Evolutionary conservation across 1,140 invertebrate species (phyloP), one percentile per base, ranked within the genome.

Genomic region (Drosophila nigrodunni): DNA sequence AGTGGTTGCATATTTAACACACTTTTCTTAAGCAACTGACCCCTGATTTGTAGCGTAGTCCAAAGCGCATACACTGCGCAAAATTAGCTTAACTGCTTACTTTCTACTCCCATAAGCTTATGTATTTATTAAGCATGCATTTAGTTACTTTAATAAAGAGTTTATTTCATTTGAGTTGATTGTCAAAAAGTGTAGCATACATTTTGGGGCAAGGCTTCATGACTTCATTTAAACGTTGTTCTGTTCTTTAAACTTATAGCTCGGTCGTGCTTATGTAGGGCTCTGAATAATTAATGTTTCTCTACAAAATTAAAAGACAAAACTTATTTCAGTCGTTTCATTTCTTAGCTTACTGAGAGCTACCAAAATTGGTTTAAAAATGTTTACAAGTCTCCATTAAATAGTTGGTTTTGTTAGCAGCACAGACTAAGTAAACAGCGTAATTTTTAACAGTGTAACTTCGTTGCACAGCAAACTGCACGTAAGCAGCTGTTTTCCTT

Each of bases 1-100:
- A 74, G 43, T 57, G 49, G 43, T 55, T 74, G 68, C 73, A 71
- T 21, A 18, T 30, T 30, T 5, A 6, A 6, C 25, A 30, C 25
- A 5, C 25, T 2, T 30, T 5, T 30, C 6, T 30, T 30, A 4
- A 64, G 52, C 59, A 64, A 25, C 65, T 70, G 66, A 41, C 47
- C 62, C 41, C 43, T 43, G 21, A 71, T 71, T 50, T 43, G 64
- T 49, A 44, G 37, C 21, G n/a, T 21, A 49, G 41, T 11, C n/a
- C 34, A 64, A 25, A 60, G 49, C 4, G 11, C 41, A 62, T 46
- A 13, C 66, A 60, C 71, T 58, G 21, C 6, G 2, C 41, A 21
- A 41, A 13, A 41, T 41, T 8, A 57, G 35, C 1, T 41, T 1
- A 18, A 2, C 6, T 10, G 13, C 5, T 52, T 7, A n/a, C 13